Evolutionary conservation across 2,113 vertebrate genomes (phyloP).

Genomic region (Piliocolobus tephrosceles): DNA sequence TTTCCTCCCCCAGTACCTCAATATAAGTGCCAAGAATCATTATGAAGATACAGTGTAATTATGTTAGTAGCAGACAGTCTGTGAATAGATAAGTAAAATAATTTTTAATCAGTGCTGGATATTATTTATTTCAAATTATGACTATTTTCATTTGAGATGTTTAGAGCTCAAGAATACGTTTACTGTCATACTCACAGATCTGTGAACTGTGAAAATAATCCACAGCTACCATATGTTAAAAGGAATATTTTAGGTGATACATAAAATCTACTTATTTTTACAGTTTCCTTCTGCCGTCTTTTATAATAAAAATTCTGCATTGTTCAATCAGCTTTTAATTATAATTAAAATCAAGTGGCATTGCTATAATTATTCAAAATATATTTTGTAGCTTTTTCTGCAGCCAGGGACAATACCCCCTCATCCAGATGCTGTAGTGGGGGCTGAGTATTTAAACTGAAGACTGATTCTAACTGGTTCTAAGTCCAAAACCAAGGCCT

Average conservation of each 20-base stretch:
- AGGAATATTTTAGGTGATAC: not conserved
- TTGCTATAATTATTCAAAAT: not conserved
- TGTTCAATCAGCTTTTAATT: not conserved
- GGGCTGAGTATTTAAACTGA: not conserved
- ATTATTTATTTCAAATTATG: conserved; percentile 65
- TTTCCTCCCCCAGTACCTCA: not conserved
- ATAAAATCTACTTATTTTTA: conserved; percentile 48
- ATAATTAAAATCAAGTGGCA: not conserved
- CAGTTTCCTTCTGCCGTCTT: not conserved
- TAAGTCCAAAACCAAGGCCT: not conserved
- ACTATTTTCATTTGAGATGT: conserved; percentile 54
- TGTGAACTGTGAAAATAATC: conserved; percentile 59
- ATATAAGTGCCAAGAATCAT: not conserved
- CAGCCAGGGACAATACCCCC: not conserved
- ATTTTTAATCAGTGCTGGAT: conserved; percentile 35
- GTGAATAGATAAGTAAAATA: conserved; percentile 58
- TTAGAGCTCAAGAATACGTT: conserved; percentile 62
- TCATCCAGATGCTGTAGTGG: not conserved
- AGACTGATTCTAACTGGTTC: not conserved
- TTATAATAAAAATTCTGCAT: not conserved
- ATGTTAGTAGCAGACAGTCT: conserved; percentile 20
- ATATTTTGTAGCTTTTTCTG: not conserved
- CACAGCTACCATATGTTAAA: conserved; percentile 54
- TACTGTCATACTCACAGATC: conserved; percentile 54
- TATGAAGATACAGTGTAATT: conserved; percentile 22